Conservation (phyloP, 2,888 invertebrate genomes). For the Eubasilissa splendida region DNA sequence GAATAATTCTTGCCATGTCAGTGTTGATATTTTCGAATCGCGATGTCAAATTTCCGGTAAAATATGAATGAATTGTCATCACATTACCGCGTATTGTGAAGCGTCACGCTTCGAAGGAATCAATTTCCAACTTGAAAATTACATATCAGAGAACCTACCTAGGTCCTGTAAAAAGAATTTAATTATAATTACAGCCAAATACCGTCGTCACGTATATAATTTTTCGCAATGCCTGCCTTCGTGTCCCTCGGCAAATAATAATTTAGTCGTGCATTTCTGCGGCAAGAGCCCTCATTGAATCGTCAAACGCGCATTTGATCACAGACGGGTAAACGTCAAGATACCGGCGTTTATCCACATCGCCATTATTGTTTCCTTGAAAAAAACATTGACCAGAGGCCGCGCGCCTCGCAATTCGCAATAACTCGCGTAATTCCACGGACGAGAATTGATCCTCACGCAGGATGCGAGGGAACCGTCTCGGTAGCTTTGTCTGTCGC, state of each 20-base stretch:
- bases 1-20: conserved; percentile 1
- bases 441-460: background rate
- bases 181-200: too few relatives aligned
- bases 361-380: conserved; percentile 21
- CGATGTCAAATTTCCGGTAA: background rate
- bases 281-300: conserved; percentile 6
- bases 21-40: background rate
- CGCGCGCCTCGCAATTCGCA: background rate
- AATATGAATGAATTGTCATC: too few relatives aligned
- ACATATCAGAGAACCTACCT: too few relatives aligned
- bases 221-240: too few relatives aligned
- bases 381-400: background rate
- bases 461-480: conserved; percentile 11
- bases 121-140: too few relatives aligned
- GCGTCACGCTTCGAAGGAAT: too few relatives aligned
- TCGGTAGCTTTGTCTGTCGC: conserved; percentile 49
- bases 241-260: background rate
- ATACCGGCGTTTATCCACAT: background rate
- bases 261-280: background rate
- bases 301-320: conserved; percentile 19
- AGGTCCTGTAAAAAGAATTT: too few relatives aligned
- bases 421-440: conserved; percentile 22
- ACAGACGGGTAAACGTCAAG: background rate
- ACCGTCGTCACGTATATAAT: too few relatives aligned
- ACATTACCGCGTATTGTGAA: too few relatives aligned